Percentiles rank a stretch among this genome's conserved stretches.
phyloP scores from a whole-genome alignment of 2,113 vertebrate genomes.

The Rhea pennata region DNA sequence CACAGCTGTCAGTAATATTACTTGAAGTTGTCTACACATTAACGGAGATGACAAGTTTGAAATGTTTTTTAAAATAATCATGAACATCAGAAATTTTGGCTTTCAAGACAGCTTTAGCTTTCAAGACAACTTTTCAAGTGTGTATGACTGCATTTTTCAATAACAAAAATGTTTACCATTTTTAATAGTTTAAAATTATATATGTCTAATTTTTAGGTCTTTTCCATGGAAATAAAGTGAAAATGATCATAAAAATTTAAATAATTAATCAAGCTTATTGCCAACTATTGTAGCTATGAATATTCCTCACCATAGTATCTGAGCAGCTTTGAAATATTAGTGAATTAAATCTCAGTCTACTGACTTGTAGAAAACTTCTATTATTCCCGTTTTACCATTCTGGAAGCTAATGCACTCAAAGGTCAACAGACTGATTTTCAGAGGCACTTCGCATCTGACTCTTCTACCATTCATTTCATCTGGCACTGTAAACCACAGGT shows the following conservation, averaged over 20 bases:
- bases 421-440: background rate
- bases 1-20: background rate
- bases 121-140: background rate
- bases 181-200: background rate
- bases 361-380: background rate
- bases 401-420: background rate
- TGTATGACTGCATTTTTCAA: background rate
- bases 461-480: background rate
- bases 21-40: background rate
- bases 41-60: background rate
- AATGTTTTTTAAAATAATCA: background rate
- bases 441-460: background rate
- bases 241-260: background rate
- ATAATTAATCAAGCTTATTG: background rate
- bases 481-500: background rate
- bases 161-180: background rate
- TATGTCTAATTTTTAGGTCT: background rate
- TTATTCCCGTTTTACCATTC: background rate
- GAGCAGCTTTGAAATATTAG: background rate
- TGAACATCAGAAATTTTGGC: rapidly evolving
- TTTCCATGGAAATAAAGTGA: background rate
- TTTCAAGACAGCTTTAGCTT: background rate
- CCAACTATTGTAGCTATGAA: background rate
- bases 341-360: background rate
- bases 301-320: background rate